Evolutionary conservation across 2,113 vertebrate species (phyloP).

Genomic region (Apistogramma diplotaenia): DNA sequence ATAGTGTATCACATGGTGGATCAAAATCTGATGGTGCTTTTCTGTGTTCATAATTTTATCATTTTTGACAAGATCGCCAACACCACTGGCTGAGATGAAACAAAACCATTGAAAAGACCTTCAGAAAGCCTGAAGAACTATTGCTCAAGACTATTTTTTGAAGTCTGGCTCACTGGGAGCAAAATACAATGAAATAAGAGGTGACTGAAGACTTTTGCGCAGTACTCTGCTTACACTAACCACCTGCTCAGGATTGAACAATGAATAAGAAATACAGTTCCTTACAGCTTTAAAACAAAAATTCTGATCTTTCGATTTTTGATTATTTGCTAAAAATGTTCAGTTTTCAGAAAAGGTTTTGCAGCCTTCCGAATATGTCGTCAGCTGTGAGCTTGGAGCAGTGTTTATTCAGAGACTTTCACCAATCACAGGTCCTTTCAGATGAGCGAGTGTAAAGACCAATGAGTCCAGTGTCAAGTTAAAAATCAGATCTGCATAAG

Average conservation of each 20-base stretch:
- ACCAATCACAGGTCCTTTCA: neutral
- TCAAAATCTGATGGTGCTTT: neutral
- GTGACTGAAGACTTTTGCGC: neutral
- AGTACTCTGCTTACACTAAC: neutral
- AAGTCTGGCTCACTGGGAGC: neutral
- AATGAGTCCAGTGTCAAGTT: neutral
- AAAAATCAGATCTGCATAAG: neutral
- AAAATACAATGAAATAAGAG: neutral
- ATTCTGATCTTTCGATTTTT: neutral
- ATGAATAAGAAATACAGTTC: neutral
- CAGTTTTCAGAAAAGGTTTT: neutral
- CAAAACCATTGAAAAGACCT: neutral
- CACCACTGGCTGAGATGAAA: neutral
- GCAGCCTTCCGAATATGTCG: neutral
- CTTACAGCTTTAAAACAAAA: too few relatives aligned
- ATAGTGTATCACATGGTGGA: neutral
- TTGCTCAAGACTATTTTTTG: neutral
- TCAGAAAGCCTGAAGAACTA: neutral
- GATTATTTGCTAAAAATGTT: neutral
- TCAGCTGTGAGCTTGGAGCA: neutral
- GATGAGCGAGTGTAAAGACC: neutral
- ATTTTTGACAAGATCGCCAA: neutral
- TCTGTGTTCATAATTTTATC: neutral
- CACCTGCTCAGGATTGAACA: neutral
- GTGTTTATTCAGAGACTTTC: neutral